Percentiles rank a stretch among this genome's conserved stretches.
phyloP scores from a whole-genome alignment of 2,113 vertebrate genomes.

The Myocastor coypus region DNA sequence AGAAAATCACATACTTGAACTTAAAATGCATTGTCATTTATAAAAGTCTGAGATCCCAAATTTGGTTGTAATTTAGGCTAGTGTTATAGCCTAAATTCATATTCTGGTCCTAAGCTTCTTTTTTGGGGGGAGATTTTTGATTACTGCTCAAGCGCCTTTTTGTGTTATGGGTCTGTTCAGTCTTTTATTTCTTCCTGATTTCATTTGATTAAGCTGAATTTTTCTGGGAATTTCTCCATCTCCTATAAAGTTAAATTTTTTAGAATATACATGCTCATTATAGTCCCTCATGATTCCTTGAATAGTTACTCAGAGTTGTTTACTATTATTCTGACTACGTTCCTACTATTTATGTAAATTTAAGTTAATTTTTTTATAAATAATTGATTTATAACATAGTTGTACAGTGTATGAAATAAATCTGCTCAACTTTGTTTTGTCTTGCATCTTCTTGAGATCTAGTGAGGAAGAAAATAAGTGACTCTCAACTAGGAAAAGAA shows the following conservation, averaged over 20 bases:
- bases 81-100: no score
- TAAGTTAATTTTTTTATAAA: background rate
- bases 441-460: background rate
- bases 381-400: background rate
- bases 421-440: background rate
- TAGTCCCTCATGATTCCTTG: background rate
- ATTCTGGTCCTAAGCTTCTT: background rate
- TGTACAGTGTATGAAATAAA: background rate
- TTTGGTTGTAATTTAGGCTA: background rate
- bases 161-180: background rate
- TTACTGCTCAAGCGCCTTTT: background rate
- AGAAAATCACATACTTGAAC: background rate
- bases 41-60: background rate
- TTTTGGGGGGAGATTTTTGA: background rate
- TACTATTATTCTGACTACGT: background rate
- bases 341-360: conserved; percentile 2
- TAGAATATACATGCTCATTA: background rate
- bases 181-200: background rate
- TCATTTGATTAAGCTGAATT: background rate
- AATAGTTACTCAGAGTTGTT: background rate
- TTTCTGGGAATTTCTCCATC: background rate
- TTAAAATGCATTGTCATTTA: background rate
- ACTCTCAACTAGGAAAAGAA: background rate
- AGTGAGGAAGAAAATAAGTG: background rate
- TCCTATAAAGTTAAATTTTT: background rate